A percentile compares a stretch with the other conserved stretches of the same genome.
Evolutionary conservation across 1,140 invertebrate species (phyloP).

Genomic region (Drosophila neocordata): DNA sequence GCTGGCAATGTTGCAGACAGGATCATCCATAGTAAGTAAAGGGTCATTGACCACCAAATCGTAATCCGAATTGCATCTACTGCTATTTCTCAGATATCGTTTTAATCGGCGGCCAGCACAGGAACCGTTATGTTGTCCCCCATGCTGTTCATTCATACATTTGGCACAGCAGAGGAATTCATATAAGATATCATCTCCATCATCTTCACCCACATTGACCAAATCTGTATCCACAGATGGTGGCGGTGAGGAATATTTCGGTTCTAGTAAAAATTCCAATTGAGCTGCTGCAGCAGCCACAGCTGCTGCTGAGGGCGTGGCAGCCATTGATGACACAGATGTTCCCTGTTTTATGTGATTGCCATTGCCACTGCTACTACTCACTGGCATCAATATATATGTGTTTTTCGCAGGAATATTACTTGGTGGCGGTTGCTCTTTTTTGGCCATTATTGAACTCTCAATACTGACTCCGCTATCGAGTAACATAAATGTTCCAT

Average conservation of each 20-base stretch:
- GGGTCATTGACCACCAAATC: conserved; percentile 57
- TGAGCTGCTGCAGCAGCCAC: conserved; percentile 59
- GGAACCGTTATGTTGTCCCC: conserved; percentile 36
- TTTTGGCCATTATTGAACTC: conserved; percentile 68
- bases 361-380: conserved; percentile 22
- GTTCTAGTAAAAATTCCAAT: conserved; percentile 71
- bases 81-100: conserved; percentile 51
- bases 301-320: conserved; percentile 5
- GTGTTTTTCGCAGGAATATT: conserved; percentile 59
- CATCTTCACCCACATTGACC: conserved; percentile 2
- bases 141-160: conserved; percentile 78
- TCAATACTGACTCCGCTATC: conserved; percentile 81
- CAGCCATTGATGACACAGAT: not conserved
- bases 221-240: conserved; percentile 12
- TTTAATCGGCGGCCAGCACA: conserved; percentile 52
- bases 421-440: conserved; percentile 22
- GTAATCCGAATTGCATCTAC: conserved; percentile 19
- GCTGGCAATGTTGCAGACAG: conserved; percentile 76
- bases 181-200: conserved; percentile 68
- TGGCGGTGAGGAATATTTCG: conserved; percentile 71
- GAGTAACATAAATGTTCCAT: conserved; percentile 79
- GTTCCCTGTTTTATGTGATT: not conserved
- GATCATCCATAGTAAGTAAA: conserved; percentile 57
- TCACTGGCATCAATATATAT: conserved; percentile 80
- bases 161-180: conserved; percentile 82